Percentiles rank a stretch among this genome's conserved stretches.
phyloP scores from a whole-genome alignment of 2,113 vertebrate genomes.

The Pionites leucogaster region DNA sequence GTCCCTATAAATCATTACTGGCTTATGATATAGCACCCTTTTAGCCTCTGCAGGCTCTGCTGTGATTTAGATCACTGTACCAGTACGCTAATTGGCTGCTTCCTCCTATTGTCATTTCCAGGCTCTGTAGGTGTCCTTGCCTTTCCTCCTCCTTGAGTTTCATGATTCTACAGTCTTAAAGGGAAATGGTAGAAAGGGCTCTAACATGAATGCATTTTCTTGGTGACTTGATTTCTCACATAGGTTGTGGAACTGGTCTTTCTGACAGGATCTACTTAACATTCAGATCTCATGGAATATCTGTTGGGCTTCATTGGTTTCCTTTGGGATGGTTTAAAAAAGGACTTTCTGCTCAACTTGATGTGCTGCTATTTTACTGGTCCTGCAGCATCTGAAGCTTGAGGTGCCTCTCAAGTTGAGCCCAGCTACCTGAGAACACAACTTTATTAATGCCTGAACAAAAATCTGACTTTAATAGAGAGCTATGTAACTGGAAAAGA shows the following conservation, averaged over 20 bases:
- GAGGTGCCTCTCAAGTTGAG: not conserved
- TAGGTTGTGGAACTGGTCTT: not conserved
- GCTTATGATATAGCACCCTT: not conserved
- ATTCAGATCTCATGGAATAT: not conserved
- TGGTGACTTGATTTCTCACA: not conserved
- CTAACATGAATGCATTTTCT: not conserved
- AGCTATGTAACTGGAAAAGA: not conserved
- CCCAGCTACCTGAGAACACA: not conserved
- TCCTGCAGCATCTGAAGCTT: not conserved
- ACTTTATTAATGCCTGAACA: not conserved
- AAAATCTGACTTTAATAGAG: not conserved
- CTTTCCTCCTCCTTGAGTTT: not conserved
- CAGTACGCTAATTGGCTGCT: not conserved
- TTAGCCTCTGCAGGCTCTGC: not conserved
- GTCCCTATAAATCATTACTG: not conserved
- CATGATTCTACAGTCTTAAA: not conserved
- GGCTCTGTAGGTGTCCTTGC: not conserved
- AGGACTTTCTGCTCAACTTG: not conserved
- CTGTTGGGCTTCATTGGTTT: not conserved
- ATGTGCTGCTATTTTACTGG: not conserved
- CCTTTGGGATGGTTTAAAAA: not conserved
- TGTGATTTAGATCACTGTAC: not conserved
- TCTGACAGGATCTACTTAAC: not conserved
- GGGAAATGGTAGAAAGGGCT: not conserved
- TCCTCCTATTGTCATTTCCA: not conserved